Percentiles rank a stretch among this genome's conserved stretches.
Evolutionary conservation across 1,140 invertebrate species (phyloP).

Genomic region (Cherax destructor): DNA sequence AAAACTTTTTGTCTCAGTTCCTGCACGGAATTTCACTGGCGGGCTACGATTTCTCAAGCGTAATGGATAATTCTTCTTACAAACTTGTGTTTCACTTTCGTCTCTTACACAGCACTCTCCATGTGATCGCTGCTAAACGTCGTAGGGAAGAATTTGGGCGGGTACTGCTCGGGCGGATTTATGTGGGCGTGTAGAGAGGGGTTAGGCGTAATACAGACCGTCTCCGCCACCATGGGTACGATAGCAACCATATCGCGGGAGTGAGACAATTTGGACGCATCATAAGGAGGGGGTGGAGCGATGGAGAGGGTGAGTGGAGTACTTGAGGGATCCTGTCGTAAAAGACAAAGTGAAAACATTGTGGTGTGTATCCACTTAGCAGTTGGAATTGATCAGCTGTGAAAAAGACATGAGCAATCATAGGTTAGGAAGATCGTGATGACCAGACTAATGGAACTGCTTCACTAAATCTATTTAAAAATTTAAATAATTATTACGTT

Average conservation of each 20-base stretch:
- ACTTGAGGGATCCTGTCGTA: conserved; percentile 58
- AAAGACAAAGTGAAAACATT: neutral
- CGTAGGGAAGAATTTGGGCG: conserved; percentile 56
- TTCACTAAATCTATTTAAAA: too few species aligned
- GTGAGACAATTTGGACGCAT: conserved; percentile 51
- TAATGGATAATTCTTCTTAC: neutral
- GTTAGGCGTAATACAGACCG: conserved; percentile 69
- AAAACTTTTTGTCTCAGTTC: neutral
- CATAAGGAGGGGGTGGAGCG: conserved; percentile 67
- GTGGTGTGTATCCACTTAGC: too few species aligned
- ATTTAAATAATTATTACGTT: too few species aligned
- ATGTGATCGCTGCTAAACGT: conserved; percentile 64
- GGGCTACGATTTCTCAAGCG: conserved; percentile 24
- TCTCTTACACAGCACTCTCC: conserved; percentile 63
- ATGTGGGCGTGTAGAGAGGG: conserved; percentile 46
- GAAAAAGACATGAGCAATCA: too few species aligned
- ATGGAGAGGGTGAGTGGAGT: conserved; percentile 57
- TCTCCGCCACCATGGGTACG: conserved; percentile 60
- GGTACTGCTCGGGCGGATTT: conserved; percentile 57
- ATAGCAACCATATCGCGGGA: conserved; percentile 48
- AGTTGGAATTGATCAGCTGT: too few species aligned
- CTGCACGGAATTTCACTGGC: conserved; percentile 37
- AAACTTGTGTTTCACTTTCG: too few species aligned
- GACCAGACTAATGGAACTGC: too few species aligned
- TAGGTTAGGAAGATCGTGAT: too few species aligned